Conservation (phyloP, 2,888 invertebrate species). For the Colostygia pectinataria region DNA sequence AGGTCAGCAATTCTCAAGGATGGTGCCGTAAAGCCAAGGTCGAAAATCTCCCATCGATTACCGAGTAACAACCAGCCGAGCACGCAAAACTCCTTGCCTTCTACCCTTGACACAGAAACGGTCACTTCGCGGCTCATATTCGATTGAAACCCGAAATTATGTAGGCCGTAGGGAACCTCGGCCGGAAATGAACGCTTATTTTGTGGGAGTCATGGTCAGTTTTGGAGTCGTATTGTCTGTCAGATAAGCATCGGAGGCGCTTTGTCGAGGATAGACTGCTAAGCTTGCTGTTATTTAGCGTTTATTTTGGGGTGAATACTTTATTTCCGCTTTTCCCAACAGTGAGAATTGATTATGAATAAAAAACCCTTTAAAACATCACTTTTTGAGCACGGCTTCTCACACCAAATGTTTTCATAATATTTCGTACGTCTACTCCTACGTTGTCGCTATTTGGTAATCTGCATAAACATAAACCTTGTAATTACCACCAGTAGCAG, state of each 20-base stretch:
- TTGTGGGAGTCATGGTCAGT: conserved; percentile 35
- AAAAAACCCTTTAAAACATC: no score
- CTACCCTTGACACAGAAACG: conserved; percentile 79
- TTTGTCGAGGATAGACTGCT: conserved; percentile 6
- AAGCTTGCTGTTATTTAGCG: background rate
- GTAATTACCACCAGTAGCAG: conserved; percentile 17
- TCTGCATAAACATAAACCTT: conserved; percentile 18
- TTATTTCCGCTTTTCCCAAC: no score
- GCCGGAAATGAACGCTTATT: conserved; percentile 55
- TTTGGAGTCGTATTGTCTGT: conserved; percentile 18
- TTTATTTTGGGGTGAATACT: conserved; percentile 1
- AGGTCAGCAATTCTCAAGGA: conserved; percentile 69
- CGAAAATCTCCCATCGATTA: conserved; percentile 79
- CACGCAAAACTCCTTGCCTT: conserved; percentile 75
- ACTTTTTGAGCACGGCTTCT: background rate
- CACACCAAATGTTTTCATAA: background rate
- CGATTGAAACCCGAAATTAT: conserved; percentile 64
- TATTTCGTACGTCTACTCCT: background rate
- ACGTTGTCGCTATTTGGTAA: conserved; percentile 1
- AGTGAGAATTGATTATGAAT: no score
- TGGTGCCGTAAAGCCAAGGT: conserved; percentile 70
- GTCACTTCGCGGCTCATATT: conserved; percentile 50
- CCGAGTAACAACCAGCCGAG: conserved; percentile 47
- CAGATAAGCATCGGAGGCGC: conserved; percentile 19
- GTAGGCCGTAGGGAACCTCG: conserved; percentile 57